Evolutionary conservation across 1,140 invertebrate genomes (phyloP), one percentile per base, ranked within the genome.

Genomic region (Nasonia vitripennis): DNA sequence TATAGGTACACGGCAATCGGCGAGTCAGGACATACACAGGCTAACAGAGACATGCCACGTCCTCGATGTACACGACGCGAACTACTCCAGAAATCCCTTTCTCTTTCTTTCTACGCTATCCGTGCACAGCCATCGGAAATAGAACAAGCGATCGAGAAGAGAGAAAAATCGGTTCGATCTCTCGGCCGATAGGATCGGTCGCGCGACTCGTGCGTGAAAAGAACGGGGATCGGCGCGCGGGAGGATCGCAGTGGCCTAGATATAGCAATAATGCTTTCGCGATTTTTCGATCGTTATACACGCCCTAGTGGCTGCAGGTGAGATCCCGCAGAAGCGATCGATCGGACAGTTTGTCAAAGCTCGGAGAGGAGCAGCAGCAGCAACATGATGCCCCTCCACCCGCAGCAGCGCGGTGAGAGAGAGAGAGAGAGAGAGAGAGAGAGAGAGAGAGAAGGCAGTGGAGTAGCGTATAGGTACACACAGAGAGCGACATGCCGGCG

Each of bases 1-100:
- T 14, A 10, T 0, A 0, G 0, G 0, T 17, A 10, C 10, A 51
- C 2, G 10, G 11, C 48, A 17, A 51, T 51, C 48, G 4, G 48
- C 14, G 48, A 17, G 48, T 51, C 48, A 12, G 48, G 3, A 20
- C 55, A 20, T 45, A 45, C 41, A 45, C 41, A 45, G 9, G 9
- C 41, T 45, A 62, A 20, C 14, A 62, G 48, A 62, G 48, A 62
- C 55, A 62, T n/a, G 55, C 2, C 55, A 62, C 55, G 20, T 62
- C 48, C 48, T 12, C 48, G 41, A 41, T 41, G 41, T 10, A n/a
- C n/a, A n/a, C n/a, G n/a, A n/a, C n/a, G n/a, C 55, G 55, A n/a
- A 62, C 55, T 62, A n/a, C 55, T 51, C 20, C 17, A n/a, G 20
- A n/a, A 62, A 62, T 62, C 48, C 48, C 81, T 83, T 83, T 83